Base-by-base conservation (phyloP, 2,888 invertebrate species). In the Coremacera marginata region DNA sequence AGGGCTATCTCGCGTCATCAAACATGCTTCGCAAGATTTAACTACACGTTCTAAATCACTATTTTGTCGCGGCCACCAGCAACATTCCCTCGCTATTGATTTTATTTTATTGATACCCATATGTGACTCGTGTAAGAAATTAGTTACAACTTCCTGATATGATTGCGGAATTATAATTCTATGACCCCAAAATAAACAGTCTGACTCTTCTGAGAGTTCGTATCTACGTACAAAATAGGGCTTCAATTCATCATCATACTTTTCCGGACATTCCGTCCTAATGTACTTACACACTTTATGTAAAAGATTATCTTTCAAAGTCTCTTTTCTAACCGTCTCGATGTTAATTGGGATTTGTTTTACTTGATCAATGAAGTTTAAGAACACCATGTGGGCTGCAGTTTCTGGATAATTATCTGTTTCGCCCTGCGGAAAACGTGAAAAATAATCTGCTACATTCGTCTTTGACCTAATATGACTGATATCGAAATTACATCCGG, bases 361-460 rank as follows among this genome's bases (percentile, higher is more conserved):
- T 31, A 31, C 5, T 31, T 31, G 31, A 31, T 31, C 31, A 31
- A 31, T 31, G 31, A 31, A 31, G 5, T 31, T 31, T 31, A 31
- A 31, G 31, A 31, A 31, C 5, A 31, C 31, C 31, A 31, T 31
- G 31, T 31, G 31, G 31, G 31, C 31, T 31, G 31, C 3, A 31
- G 31, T 3, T 31, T 31, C 31, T 31, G 31, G 3, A 31, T 31
- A 31, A 31, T 31, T 31, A 31, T 31, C 31, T 31, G 5, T 31
- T 31, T 31, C 31, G 5, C 5, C 31, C 11, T 71, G 67, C 34
- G 81, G 80, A n/a, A 65, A 75, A 60, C 82, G 68, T 37, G 82
- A 83, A 76, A 84, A 81, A 73, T 77, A 79, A 78, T 83, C 83
- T 4, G 82, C 82, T 7, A 79, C 63, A 75, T 84, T 83, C 14